Percentiles rank a stretch among this genome's conserved stretches.
Conservation (phyloP, 2,888 invertebrate species). For the Antheraea assamensis region DNA sequence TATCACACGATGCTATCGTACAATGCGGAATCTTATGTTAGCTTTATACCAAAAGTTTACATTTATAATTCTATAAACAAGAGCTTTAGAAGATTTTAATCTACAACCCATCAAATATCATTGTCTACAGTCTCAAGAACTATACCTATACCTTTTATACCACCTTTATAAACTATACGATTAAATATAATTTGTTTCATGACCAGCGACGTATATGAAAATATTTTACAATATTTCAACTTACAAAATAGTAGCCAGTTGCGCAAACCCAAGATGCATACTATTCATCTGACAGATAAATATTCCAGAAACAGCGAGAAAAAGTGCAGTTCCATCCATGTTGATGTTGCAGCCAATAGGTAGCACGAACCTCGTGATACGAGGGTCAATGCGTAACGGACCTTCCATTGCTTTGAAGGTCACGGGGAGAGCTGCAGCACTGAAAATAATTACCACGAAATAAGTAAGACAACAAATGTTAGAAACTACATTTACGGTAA, state of each 20-base stretch:
- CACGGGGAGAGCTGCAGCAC: conserved; percentile 94
- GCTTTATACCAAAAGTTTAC: background rate
- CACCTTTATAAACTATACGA: background rate
- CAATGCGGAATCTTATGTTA: background rate
- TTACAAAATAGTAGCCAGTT: conserved; percentile 94
- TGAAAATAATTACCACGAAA: conserved; percentile 50
- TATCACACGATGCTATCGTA: background rate
- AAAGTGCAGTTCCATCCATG: conserved; percentile 95
- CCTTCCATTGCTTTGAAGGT: conserved; percentile 94
- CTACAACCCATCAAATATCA: background rate
- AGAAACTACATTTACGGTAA: too few relatives aligned
- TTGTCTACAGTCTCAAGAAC: background rate
- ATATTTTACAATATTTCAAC: conserved; percentile 38
- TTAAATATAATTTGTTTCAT: background rate
- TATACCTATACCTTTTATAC: background rate
- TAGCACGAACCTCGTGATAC: conserved; percentile 93
- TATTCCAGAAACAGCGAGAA: conserved; percentile 94
- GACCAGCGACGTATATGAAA: background rate
- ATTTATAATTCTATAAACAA: background rate
- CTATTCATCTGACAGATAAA: conserved; percentile 96
- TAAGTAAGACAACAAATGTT: background rate
- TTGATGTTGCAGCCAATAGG: conserved; percentile 96
- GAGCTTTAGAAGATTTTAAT: background rate
- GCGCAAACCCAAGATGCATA: conserved; percentile 89
- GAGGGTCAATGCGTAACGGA: conserved; percentile 89